Evolutionary conservation across 2,113 vertebrate species (phyloP).

Genomic region (Cariama cristata): DNA sequence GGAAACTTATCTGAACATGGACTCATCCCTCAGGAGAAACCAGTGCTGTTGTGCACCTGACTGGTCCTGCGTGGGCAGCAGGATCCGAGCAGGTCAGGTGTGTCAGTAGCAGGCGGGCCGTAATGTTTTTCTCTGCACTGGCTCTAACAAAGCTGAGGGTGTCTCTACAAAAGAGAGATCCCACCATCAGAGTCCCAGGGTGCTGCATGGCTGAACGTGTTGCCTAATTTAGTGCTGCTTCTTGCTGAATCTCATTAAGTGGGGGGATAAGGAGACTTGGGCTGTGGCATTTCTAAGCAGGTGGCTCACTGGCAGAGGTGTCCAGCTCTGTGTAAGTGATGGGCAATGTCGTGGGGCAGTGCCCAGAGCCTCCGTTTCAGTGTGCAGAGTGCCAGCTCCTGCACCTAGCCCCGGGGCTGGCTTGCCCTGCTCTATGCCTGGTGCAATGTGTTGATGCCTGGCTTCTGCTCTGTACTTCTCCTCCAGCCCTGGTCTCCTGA

Average conservation of each 20-base stretch:
- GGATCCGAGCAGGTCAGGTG: fast-evolving
- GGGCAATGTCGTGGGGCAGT: neutral
- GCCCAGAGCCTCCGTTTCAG: neutral
- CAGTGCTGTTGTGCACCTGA: fast-evolving
- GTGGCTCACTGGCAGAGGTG: neutral
- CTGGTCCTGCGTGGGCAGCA: neutral
- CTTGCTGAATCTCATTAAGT: neutral
- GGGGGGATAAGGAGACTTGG: neutral
- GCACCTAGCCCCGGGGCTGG: neutral
- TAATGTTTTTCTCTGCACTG: neutral
- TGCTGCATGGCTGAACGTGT: neutral
- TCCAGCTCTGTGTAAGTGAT: neutral
- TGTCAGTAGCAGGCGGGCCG: neutral
- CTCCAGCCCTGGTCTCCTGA: neutral
- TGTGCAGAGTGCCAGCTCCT: neutral
- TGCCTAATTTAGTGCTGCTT: neutral
- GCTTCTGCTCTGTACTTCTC: neutral
- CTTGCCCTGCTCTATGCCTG: neutral
- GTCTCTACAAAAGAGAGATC: neutral
- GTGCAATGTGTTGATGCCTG: too few relatives aligned
- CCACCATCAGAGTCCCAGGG: too few relatives aligned
- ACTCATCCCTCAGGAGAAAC: neutral
- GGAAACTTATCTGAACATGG: neutral
- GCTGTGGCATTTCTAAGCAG: neutral
- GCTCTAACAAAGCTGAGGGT: neutral